Evolutionary conservation across 2,113 vertebrate species (phyloP).

Genomic region (Hippocampus mohnikei): DNA sequence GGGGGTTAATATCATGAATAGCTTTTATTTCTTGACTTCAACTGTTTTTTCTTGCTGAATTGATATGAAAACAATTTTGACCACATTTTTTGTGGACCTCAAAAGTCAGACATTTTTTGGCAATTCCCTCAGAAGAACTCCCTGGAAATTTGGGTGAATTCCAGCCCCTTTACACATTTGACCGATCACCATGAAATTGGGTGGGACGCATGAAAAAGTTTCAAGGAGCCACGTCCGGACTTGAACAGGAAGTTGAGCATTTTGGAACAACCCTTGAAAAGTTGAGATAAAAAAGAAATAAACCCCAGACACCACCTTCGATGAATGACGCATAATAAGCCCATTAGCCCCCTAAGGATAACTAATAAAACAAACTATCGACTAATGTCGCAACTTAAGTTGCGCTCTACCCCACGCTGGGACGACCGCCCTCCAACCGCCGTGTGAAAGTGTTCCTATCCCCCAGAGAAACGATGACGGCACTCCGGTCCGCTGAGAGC

Average conservation of each 20-base stretch:
- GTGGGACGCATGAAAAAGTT: not conserved
- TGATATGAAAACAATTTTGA: no score
- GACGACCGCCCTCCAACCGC: not conserved
- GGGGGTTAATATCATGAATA: no score
- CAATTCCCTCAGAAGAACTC: no score
- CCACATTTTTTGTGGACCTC: no score
- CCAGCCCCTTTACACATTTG: not conserved
- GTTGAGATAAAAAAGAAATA: no score
- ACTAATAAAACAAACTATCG: not conserved
- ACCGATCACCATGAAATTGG: not conserved
- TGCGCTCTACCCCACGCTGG: not conserved
- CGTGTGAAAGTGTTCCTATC: conserved; percentile 15
- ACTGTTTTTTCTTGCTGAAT: no score
- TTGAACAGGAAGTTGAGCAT: not conserved
- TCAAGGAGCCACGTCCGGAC: not conserved
- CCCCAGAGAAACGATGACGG: conserved; percentile 28
- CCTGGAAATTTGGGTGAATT: no score
- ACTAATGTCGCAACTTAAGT: not conserved
- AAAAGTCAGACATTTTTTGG: no score
- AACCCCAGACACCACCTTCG: no score
- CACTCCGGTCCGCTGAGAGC: conserved; percentile 27
- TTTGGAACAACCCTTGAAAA: not conserved
- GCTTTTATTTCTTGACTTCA: no score
- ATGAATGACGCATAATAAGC: no score
- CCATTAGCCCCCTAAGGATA: not conserved